A percentile compares a stretch with the other conserved stretches of the same genome.
phyloP scores from a whole-genome alignment of 2,888 invertebrate genomes.

The Cosmia pyralina region DNA sequence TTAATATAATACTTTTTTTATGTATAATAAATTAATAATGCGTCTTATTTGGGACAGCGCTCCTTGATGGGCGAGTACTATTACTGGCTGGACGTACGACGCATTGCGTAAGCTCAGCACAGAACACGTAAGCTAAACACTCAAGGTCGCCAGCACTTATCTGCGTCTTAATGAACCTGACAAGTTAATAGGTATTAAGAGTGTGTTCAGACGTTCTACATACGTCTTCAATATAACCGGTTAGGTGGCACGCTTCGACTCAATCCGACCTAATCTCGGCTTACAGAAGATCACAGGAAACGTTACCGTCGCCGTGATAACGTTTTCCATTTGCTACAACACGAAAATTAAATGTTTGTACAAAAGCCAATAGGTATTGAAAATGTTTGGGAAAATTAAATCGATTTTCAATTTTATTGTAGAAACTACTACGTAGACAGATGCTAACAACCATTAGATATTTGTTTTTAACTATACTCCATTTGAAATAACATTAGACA shows the following conservation, averaged over 20 bases:
- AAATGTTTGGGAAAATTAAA: background rate
- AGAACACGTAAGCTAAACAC: no score
- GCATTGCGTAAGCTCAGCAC: no score
- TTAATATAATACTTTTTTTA: no score
- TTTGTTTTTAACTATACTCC: no score
- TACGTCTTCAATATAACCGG: constrained; percentile 74
- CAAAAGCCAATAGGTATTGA: constrained; percentile 2
- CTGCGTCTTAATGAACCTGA: constrained; percentile 64
- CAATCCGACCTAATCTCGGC: constrained; percentile 85
- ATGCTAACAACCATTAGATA: background rate
- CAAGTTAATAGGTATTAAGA: constrained; percentile 72
- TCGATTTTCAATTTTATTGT: background rate
- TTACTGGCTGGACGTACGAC: no score
- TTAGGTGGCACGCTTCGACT: constrained; percentile 73
- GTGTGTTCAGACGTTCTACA: constrained; percentile 68
- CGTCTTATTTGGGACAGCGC: no score
- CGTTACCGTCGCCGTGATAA: constrained; percentile 80
- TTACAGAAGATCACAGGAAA: constrained; percentile 83
- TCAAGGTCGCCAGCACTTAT: background rate
- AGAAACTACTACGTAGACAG: background rate
- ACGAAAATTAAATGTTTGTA: constrained; percentile 57
- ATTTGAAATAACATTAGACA: no score
- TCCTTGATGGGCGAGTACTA: no score
- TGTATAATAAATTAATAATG: no score
- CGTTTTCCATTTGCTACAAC: constrained; percentile 77